A percentile compares a stretch with the other conserved stretches of the same genome.
These are phyloP conservation scores for Syngnathus floridae DNA, from an alignment of 2,113 vertebrate genomes.

Conservation along the genomic window DNA sequence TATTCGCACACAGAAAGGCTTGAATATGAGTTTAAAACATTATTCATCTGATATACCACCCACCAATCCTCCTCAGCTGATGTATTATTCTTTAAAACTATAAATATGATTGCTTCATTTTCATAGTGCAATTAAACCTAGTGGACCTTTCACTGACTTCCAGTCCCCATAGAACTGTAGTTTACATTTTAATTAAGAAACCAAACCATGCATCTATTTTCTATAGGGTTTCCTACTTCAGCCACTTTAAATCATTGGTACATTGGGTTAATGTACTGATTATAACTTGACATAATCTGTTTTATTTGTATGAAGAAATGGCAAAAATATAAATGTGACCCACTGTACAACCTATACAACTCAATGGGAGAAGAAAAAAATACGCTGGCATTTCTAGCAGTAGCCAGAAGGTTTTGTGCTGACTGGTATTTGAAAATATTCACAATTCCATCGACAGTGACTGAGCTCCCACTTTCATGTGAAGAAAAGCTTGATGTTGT, in stretches of 20 bases:
- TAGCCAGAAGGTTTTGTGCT: too few relatives aligned
- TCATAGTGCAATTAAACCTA: slow-evolving; percentile 28
- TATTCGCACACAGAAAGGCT: slow-evolving; percentile 40
- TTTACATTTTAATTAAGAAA: not conserved
- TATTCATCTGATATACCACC: slow-evolving; percentile 30
- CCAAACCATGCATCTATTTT: not conserved
- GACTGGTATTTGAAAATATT: too few relatives aligned
- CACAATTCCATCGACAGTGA: too few relatives aligned
- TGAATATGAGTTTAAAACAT: slow-evolving; percentile 35
- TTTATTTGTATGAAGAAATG: too few relatives aligned
- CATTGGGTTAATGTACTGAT: too few relatives aligned
- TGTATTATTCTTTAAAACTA: slow-evolving; percentile 37
- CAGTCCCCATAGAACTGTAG: slow-evolving; percentile 11
- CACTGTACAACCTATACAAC: too few relatives aligned
- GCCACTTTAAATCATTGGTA: not conserved
- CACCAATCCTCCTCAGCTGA: not conserved
- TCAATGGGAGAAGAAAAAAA: too few relatives aligned
- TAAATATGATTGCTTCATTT: slow-evolving; percentile 26
- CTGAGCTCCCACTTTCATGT: too few relatives aligned
- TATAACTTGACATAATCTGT: too few relatives aligned
- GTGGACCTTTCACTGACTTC: slow-evolving; percentile 34
- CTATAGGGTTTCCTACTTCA: not conserved
- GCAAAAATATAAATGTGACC: too few relatives aligned
- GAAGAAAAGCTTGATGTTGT: too few relatives aligned
- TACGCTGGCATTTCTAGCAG: too few relatives aligned